Percentiles rank a stretch among this genome's conserved stretches.
These are phyloP conservation scores for Lepilemur septentrionalis DNA, from an alignment of 2,797 vertebrate species.

Conservation along the genomic window DNA sequence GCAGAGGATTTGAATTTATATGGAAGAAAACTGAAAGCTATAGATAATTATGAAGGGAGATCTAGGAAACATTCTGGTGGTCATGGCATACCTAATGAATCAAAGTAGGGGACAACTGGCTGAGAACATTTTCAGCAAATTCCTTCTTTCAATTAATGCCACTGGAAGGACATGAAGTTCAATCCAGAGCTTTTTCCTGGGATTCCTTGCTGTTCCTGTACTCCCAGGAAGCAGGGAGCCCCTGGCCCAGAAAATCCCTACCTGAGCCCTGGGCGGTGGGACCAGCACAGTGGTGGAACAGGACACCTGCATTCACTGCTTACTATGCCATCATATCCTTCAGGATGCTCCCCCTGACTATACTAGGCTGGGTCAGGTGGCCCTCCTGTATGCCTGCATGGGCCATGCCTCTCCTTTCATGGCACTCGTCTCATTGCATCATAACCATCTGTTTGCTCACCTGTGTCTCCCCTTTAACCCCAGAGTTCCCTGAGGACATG, in stretches of 20 bases:
- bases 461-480: not conserved
- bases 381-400: fast-evolving
- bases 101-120: not conserved
- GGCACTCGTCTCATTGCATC: not conserved
- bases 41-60: not conserved
- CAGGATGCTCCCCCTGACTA: not conserved
- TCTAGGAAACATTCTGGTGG: not conserved
- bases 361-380: not conserved
- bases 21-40: not conserved
- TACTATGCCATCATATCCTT: not conserved
- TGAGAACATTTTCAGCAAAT: not conserved
- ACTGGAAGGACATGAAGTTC: not conserved
- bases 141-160: not conserved
- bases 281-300: not conserved
- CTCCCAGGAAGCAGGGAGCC: not conserved
- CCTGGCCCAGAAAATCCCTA: not conserved
- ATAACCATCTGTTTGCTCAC: not conserved
- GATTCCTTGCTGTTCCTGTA: not conserved
- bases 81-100: not conserved
- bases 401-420: not conserved
- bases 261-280: too few species aligned
- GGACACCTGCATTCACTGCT: not conserved
- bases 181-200: not conserved
- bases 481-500: not conserved
- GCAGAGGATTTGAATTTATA: not conserved